phyloP scores from a whole-genome alignment of 1,140 invertebrate species.

The Dendrolimus kikuchii region DNA sequence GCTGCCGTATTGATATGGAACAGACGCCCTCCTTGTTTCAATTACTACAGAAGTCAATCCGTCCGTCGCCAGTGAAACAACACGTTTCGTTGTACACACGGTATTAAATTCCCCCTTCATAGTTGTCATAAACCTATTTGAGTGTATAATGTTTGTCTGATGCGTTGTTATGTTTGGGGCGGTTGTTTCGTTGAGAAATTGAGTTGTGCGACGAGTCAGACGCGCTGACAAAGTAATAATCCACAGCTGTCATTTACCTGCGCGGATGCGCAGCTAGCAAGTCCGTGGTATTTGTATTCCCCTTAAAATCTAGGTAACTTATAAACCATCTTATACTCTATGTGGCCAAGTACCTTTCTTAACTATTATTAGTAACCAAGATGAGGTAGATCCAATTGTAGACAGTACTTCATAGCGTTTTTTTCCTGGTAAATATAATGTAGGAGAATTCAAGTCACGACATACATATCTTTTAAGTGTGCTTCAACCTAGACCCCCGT shows the following conservation, averaged over 20 bases:
- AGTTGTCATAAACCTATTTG: slow-evolving; percentile 61
- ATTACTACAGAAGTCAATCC: slow-evolving; percentile 28
- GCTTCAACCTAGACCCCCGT: no score
- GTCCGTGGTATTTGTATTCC: no score
- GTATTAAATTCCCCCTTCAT: slow-evolving; percentile 38
- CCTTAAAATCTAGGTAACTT: no score
- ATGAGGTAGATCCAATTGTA: no score
- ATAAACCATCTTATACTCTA: no score
- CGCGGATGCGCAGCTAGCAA: slow-evolving; percentile 4
- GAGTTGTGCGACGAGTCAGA: neutral
- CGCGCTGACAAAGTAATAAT: slow-evolving; percentile 32
- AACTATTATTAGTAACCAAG: no score
- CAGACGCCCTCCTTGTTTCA: slow-evolving; percentile 11
- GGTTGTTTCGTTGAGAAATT: slow-evolving; percentile 4
- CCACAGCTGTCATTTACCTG: slow-evolving; percentile 60
- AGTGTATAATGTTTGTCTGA: slow-evolving; percentile 33
- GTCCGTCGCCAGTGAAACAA: slow-evolving; percentile 25
- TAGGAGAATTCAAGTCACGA: no score
- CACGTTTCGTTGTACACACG: slow-evolving; percentile 27
- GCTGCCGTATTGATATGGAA: slow-evolving; percentile 12
- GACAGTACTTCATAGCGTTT: no score
- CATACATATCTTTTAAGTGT: no score
- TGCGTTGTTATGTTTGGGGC: slow-evolving; percentile 7
- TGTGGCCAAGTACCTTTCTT: no score
- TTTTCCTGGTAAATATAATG: no score